Percentiles rank a stretch among this genome's conserved stretches.
Conservation (phyloP, 2,888 invertebrate genomes). For the Sarcophaga carnaria region DNA sequence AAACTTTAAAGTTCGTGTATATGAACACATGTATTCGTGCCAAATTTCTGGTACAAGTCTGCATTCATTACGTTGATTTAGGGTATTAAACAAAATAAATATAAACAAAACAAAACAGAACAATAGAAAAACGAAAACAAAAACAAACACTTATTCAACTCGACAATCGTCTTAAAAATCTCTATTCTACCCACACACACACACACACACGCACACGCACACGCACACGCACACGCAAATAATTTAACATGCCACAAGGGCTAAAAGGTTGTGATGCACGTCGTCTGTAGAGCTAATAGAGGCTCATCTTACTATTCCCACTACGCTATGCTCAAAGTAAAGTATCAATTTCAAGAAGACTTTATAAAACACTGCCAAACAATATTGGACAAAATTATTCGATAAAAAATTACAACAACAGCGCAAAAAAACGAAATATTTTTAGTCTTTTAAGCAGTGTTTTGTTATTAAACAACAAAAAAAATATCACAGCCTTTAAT, state of each 20-base stretch:
- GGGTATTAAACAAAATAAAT: too few relatives aligned
- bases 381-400: conserved; percentile 28
- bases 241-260: conserved; percentile 41
- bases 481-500: conserved; percentile 20
- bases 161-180: neutral
- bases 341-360: neutral
- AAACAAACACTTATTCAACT: neutral
- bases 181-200: neutral
- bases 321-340: neutral
- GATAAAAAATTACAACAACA: conserved; percentile 4
- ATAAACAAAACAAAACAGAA: neutral
- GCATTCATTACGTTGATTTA: too few relatives aligned
- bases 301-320: neutral
- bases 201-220: neutral
- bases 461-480: conserved; percentile 19
- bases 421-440: neutral
- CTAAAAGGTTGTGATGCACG: conserved; percentile 8
- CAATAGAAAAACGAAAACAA: neutral
- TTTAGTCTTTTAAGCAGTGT: conserved; percentile 22
- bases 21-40: too few relatives aligned
- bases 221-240: neutral
- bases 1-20: too few relatives aligned
- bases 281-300: neutral
- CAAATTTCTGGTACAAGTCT: too few relatives aligned
- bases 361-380: neutral